These are phyloP conservation scores for Gracilinanus agilis DNA, from an alignment of 2,113 vertebrate species.

Conservation along the genomic window DNA sequence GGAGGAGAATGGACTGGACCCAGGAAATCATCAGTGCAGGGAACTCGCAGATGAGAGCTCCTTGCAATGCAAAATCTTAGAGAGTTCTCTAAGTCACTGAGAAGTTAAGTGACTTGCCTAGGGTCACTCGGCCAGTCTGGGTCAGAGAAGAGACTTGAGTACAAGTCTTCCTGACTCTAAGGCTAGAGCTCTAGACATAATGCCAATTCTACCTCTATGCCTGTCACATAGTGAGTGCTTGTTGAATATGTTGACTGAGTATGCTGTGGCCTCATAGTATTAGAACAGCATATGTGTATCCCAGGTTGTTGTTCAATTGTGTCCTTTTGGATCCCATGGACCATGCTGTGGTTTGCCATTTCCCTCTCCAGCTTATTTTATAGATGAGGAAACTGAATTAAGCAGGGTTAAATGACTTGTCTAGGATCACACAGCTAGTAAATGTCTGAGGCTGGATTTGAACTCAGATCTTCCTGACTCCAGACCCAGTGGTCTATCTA, in stretches of 20 bases:
- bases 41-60: not conserved
- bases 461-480: not conserved
- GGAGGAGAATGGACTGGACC: not conserved
- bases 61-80: not conserved
- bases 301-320: not conserved
- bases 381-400: not conserved
- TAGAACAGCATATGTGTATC: not conserved
- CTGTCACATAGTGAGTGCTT: not conserved
- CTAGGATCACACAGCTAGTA: not conserved
- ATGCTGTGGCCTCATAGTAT: not conserved
- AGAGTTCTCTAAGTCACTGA: not conserved
- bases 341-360: not conserved
- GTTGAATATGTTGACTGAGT: not conserved
- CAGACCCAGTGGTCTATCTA: not conserved
- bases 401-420: not conserved
- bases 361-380: not conserved
- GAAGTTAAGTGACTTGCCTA: not conserved
- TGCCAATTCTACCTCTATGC: not conserved
- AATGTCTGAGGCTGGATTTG: not conserved
- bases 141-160: not conserved
- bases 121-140: not conserved
- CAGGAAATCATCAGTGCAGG: not conserved
- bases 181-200: not conserved
- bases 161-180: not conserved
- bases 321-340: not conserved